Evolutionary conservation across 2,113 vertebrate genomes (phyloP).

Genomic region (Etia nguti): DNA sequence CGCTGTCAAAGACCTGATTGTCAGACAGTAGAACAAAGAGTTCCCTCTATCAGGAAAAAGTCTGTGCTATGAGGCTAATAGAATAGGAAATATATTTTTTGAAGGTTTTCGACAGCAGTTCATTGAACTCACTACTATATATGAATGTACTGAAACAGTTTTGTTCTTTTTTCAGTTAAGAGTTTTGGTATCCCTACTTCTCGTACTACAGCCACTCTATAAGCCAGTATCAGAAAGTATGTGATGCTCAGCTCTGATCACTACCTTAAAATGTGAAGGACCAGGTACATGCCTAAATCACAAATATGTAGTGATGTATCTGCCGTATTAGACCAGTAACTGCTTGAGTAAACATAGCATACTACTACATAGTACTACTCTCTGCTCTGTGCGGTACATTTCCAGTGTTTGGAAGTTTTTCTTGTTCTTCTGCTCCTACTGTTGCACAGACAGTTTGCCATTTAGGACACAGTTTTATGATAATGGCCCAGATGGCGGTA

Average conservation of each 20-base stretch:
- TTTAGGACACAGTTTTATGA: constrained; percentile 17
- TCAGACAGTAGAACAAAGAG: not conserved
- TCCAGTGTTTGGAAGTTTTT: not conserved
- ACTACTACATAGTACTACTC: not conserved
- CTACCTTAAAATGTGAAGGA: not conserved
- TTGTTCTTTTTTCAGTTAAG: not conserved
- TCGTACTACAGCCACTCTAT: not conserved
- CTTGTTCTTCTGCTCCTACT: not conserved
- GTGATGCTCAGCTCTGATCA: not conserved
- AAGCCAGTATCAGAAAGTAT: not conserved
- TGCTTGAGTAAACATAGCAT: not conserved
- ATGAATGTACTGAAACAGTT: not conserved
- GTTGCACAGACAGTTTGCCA: not conserved
- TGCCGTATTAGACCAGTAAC: not conserved
- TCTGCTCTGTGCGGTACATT: not conserved
- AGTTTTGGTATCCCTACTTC: not conserved
- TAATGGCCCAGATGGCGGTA: not conserved
- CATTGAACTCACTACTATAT: not conserved
- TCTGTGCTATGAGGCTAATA: not conserved
- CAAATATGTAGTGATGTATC: not conserved
- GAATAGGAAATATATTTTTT: not conserved
- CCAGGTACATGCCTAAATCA: not conserved
- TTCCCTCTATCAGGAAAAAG: not conserved
- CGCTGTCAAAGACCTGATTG: not conserved
- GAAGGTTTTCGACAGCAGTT: not conserved